Evolutionary conservation across 2,113 vertebrate species (phyloP).

Genomic region (Circaetus cinerascens): DNA sequence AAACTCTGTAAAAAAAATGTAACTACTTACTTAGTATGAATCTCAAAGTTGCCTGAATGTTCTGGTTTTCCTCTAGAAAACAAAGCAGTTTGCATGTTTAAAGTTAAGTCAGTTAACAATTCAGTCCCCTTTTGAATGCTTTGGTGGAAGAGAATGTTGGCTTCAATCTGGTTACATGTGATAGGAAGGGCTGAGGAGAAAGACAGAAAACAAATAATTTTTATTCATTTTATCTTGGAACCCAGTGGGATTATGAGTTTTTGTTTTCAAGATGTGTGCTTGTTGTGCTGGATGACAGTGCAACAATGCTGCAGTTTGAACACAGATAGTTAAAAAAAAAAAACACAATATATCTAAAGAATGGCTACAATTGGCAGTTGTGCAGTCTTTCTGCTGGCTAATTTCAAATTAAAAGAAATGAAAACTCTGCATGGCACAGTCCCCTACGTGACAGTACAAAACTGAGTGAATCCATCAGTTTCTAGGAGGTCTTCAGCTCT

Average conservation of each 20-base stretch:
- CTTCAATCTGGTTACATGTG: not conserved
- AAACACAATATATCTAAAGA: too few species aligned
- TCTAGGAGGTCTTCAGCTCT: not conserved
- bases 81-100: not conserved
- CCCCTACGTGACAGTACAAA: not conserved
- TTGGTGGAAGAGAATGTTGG: not conserved
- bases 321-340: not conserved
- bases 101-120: not conserved
- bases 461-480: not conserved
- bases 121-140: not conserved
- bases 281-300: not conserved
- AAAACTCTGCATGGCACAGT: not conserved
- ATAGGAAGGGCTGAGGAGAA: not conserved
- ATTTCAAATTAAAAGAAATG: not conserved
- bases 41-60: not conserved
- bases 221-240: not conserved
- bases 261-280: not conserved
- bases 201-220: not conserved
- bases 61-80: not conserved
- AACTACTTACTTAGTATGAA: not conserved
- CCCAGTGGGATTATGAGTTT: not conserved
- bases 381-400: not conserved
- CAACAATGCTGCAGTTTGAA: not conserved
- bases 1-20: not conserved
- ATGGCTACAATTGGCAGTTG: not conserved